A percentile compares a stretch with the other conserved stretches of the same genome.
Conservation (phyloP, 2,888 invertebrate species). For the Leptinotarsa haldemani region DNA sequence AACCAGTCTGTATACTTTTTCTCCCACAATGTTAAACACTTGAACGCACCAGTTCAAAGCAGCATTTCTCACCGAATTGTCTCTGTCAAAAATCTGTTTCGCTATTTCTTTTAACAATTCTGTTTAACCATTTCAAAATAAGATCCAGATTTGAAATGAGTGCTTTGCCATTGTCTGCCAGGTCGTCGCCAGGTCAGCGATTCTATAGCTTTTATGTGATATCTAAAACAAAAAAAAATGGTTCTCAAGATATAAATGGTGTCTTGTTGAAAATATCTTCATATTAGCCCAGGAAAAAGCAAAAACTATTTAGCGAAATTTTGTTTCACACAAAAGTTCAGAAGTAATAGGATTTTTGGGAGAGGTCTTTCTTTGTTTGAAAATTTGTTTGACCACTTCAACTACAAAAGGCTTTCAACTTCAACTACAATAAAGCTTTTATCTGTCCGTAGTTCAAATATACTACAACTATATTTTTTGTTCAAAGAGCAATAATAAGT, state of each 20-base stretch:
- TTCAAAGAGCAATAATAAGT: no score
- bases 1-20: conserved; percentile 89
- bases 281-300: no score
- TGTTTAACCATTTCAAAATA: conserved; percentile 93
- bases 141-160: conserved; percentile 92
- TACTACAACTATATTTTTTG: no score
- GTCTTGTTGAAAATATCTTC: no score
- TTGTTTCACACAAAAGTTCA: no score
- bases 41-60: conserved; percentile 94
- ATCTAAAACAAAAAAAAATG: conserved; percentile 68
- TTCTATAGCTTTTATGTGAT: conserved; percentile 96
- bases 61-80: conserved; percentile 95
- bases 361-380: no score
- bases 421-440: no score
- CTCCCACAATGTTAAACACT: conserved; percentile 91
- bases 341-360: no score
- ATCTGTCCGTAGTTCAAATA: no score
- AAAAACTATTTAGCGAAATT: conserved; percentile 64
- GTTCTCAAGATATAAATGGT: no score
- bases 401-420: no score
- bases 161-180: conserved; percentile 81
- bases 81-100: conserved; percentile 94
- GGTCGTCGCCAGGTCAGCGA: conserved; percentile 85
- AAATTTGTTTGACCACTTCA: no score
- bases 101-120: conserved; percentile 91